phyloP scores from a whole-genome alignment of 2,888 invertebrate species.

The Drosophila siamana region DNA sequence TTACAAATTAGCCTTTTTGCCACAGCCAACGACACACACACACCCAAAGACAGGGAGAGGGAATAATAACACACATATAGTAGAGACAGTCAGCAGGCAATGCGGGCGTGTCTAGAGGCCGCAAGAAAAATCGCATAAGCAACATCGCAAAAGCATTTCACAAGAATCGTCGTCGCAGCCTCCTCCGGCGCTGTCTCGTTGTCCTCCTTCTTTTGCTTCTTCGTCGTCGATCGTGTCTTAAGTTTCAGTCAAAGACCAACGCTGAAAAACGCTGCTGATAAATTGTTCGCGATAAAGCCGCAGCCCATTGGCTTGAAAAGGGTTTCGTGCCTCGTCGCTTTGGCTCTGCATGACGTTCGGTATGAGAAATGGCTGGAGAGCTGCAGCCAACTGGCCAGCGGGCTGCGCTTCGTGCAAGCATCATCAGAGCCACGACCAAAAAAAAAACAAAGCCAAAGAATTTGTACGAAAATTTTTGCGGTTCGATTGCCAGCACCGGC shows the following conservation, averaged over 20 bases:
- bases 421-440: constrained; percentile 36
- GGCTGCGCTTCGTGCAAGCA: constrained; percentile 48
- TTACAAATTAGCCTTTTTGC: constrained; percentile 81
- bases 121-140: constrained; percentile 77
- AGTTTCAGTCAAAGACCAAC: constrained; percentile 69
- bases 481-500: constrained; percentile 72
- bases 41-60: background rate
- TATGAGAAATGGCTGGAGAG: constrained; percentile 67
- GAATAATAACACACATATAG: background rate
- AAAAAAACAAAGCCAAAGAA: constrained; percentile 68
- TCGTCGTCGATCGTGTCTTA: constrained; percentile 63
- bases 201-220: constrained; percentile 1
- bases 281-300: constrained; percentile 79
- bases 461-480: constrained; percentile 81
- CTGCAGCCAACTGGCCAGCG: constrained; percentile 60
- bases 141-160: constrained; percentile 64
- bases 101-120: constrained; percentile 72
- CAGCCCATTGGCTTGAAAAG: constrained; percentile 68
- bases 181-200: constrained; percentile 19
- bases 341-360: constrained; percentile 36
- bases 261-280: constrained; percentile 79
- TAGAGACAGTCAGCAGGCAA: constrained; percentile 25
- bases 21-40: constrained; percentile 30
- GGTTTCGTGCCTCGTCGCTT: constrained; percentile 55
- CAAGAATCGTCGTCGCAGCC: constrained; percentile 55